phyloP scores from a whole-genome alignment of 2,797 vertebrate genomes.

The Periophthalmus magnuspinnatus region DNA sequence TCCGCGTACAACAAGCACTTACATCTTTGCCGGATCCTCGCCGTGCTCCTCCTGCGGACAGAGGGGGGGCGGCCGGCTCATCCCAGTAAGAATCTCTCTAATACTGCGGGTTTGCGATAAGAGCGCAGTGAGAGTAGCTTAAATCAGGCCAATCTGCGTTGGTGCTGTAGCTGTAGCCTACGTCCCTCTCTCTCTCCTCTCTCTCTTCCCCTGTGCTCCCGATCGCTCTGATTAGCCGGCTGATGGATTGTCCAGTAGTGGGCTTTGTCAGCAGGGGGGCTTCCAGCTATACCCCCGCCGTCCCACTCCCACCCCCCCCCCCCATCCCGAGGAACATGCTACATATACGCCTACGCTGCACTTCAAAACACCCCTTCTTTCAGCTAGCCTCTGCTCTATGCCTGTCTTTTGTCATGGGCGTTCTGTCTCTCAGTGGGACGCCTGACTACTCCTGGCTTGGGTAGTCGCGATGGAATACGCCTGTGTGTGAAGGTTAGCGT shows the following conservation, averaged over 20 bases:
- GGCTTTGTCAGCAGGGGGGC: slow-evolving; percentile 59
- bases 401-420: slow-evolving; percentile 37
- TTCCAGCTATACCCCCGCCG: slow-evolving; percentile 15
- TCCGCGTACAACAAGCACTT: slow-evolving; percentile 14
- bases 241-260: slow-evolving; percentile 68
- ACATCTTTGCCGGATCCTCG: slow-evolving; percentile 37
- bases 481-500: slow-evolving; percentile 29
- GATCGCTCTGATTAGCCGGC: slow-evolving; percentile 75
- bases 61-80: slow-evolving; percentile 53
- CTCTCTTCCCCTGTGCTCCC: slow-evolving; percentile 52
- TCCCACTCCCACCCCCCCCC: slow-evolving; percentile 18
- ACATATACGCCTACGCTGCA: slow-evolving; percentile 33
- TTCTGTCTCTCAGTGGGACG: slow-evolving; percentile 44
- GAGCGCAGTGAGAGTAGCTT: slow-evolving; percentile 55
- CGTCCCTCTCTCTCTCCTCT: slow-evolving; percentile 21
- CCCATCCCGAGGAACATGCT: slow-evolving; percentile 33
- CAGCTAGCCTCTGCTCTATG: slow-evolving; percentile 17
- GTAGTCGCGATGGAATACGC: slow-evolving; percentile 17
- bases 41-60: slow-evolving; percentile 51
- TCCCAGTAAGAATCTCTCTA: slow-evolving; percentile 64
- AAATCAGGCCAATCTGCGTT: slow-evolving; percentile 67
- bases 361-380: slow-evolving; percentile 43
- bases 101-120: slow-evolving; percentile 60
- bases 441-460: slow-evolving; percentile 32
- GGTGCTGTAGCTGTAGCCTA: slow-evolving; percentile 46